These are phyloP conservation scores for Homalodisca vitripennis DNA, from an alignment of 1,140 invertebrate species.

Conservation along the genomic window DNA sequence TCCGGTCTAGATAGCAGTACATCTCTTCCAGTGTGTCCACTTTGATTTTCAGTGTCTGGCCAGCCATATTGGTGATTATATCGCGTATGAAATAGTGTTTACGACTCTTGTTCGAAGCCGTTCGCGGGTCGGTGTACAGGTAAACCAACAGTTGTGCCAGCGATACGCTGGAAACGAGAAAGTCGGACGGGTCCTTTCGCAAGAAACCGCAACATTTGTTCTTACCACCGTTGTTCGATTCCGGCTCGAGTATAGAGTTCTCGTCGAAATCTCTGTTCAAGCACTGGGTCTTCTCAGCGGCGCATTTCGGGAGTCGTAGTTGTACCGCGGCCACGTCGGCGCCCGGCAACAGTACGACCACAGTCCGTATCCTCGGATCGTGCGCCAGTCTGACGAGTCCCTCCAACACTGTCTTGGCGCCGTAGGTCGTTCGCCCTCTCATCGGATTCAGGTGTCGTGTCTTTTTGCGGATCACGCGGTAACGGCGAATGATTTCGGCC, in stretches of 20 bases:
- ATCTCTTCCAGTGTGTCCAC: neutral
- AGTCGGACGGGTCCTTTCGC: neutral
- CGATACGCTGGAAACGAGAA: neutral
- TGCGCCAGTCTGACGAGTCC: neutral
- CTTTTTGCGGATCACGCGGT: neutral
- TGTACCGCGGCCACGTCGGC: neutral
- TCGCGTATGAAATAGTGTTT: neutral
- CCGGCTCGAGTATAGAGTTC: neutral
- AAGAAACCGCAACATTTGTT: conserved; percentile 2
- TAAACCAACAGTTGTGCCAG: neutral
- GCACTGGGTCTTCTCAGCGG: neutral
- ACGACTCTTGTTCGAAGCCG: neutral
- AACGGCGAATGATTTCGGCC: neutral
- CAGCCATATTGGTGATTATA: neutral
- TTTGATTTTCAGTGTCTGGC: neutral
- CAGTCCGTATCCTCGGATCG: neutral
- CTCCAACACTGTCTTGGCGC: neutral
- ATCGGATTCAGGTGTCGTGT: neutral
- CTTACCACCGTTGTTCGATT: neutral
- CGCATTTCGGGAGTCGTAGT: neutral
- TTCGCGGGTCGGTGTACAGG: neutral
- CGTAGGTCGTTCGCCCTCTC: neutral
- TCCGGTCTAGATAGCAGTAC: neutral
- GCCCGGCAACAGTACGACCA: neutral
- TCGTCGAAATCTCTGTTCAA: neutral